These are phyloP conservation scores for Vireo griseus DNA, from an alignment of 2,797 vertebrate genomes.

Conservation along the genomic window DNA sequence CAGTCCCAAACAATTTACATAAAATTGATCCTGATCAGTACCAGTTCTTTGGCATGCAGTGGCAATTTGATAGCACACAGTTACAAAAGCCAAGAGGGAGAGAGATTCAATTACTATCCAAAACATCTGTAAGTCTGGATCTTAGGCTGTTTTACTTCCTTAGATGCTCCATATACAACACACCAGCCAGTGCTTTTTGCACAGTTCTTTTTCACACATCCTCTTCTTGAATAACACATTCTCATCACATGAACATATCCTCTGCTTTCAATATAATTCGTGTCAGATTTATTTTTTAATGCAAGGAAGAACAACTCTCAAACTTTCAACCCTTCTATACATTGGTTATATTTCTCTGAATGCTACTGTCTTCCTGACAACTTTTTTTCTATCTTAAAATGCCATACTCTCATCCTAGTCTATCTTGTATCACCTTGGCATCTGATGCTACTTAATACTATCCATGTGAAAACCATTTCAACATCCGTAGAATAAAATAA, in stretches of 20 bases:
- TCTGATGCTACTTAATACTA: background rate
- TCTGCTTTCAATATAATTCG: background rate
- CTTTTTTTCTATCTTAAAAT: background rate
- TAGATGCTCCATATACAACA: background rate
- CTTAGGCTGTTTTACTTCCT: background rate
- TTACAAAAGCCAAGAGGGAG: background rate
- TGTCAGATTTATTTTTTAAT: constrained; percentile 32
- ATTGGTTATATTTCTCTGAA: background rate
- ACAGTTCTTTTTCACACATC: constrained; percentile 43
- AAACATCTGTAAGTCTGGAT: background rate
- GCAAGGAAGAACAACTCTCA: constrained; percentile 19
- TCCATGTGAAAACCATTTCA: background rate
- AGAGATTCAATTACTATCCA: background rate
- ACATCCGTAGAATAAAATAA: background rate
- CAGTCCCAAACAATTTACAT: background rate
- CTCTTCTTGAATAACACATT: constrained; percentile 26
- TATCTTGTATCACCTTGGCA: background rate
- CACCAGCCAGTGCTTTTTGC: background rate
- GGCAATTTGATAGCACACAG: background rate
- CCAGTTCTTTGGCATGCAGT: background rate
- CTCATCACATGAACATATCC: constrained; percentile 16
- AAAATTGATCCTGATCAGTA: background rate
- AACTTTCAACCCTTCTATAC: background rate
- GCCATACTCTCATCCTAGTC: background rate
- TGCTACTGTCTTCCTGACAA: background rate